These are phyloP conservation scores for Ecdyonurus torrentis DNA, from an alignment of 2,888 invertebrate species.

Conservation along the genomic window DNA sequence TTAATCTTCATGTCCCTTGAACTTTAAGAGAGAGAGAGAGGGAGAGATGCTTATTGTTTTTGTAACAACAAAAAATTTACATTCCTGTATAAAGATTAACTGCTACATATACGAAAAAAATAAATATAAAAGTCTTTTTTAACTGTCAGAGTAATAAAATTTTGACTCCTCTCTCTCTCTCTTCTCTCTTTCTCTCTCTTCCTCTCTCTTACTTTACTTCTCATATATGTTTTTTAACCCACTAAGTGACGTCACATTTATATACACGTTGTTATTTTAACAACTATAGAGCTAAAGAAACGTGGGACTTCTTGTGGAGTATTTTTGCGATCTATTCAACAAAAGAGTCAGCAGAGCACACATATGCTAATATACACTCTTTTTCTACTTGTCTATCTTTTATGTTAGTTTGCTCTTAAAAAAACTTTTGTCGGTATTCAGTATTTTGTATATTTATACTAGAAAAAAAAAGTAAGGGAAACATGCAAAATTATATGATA, in stretches of 20 bases:
- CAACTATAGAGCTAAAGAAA: not conserved
- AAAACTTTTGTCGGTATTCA: not conserved
- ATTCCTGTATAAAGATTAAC: too few relatives aligned
- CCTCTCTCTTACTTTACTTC: too few relatives aligned
- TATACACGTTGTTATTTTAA: not conserved
- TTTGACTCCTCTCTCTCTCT: too few relatives aligned
- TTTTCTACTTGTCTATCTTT: too few relatives aligned
- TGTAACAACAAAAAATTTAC: too few relatives aligned
- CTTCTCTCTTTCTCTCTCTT: too few relatives aligned
- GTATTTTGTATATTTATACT: not conserved
- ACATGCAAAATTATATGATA: not conserved
- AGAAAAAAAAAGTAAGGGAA: not conserved
- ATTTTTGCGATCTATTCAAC: not conserved
- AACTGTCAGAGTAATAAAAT: too few relatives aligned
- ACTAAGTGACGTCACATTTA: not conserved
- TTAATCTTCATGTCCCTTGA: too few relatives aligned
- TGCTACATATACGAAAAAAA: too few relatives aligned
- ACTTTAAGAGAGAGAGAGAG: too few relatives aligned
- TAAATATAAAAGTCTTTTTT: too few relatives aligned
- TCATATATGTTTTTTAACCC: not conserved
- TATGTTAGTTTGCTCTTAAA: not conserved
- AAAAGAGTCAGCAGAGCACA: not conserved
- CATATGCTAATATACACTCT: not conserved
- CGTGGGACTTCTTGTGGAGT: not conserved
- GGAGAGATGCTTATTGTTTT: too few relatives aligned